Evolutionary conservation across 2,797 vertebrate species (phyloP), one percentile per base, ranked within the genome.

Genomic region (Sarcophilus harrisii): DNA sequence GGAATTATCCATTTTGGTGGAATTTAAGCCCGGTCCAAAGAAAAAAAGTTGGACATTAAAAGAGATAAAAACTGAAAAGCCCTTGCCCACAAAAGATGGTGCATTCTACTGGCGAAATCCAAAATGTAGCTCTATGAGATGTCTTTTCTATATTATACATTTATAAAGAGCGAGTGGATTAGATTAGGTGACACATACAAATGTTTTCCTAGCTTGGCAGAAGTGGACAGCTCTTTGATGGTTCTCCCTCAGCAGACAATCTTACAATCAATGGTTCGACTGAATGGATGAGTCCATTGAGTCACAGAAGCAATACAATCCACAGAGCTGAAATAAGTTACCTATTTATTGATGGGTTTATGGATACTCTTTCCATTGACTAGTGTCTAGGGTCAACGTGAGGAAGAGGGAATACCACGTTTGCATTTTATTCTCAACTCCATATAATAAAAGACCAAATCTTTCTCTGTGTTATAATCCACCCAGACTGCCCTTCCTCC

Each of bases 391-490:
- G 73, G 81, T 90, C n/a, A 32, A 16, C n/a, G 21, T 12, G 24
- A 93, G 66, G 30, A 73, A 73, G 49, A 45, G 58, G 91, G 87
- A 95, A 91, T 38, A 29, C 4, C 87, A 91, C n/a, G 87, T 14
- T 93, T 24, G 73, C 21, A 87, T 87, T 87, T 93, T 92, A 95
- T 0, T 57, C 87, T 62, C 91, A 45, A 3, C 59, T 58, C 57
- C 27, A 6, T 0, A 8, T 57, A 89, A 94, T 90, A 49, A 90
- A 96, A 96, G 94, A 57, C n/a, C 28, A 93, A 57, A 87, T 93
- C 94, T 91, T 93, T 92, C 96, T 95, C 94, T 93, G 38, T 3
- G 38, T 18, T 21, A 45, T 87, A 87, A 87, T 45, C 73, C 24
- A 24, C 73, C 30, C 10, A 21, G 0, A 38, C 73, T 45, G 38